Evolutionary conservation across 2,888 invertebrate genomes (phyloP).

Genomic region (Eilema depressum): DNA sequence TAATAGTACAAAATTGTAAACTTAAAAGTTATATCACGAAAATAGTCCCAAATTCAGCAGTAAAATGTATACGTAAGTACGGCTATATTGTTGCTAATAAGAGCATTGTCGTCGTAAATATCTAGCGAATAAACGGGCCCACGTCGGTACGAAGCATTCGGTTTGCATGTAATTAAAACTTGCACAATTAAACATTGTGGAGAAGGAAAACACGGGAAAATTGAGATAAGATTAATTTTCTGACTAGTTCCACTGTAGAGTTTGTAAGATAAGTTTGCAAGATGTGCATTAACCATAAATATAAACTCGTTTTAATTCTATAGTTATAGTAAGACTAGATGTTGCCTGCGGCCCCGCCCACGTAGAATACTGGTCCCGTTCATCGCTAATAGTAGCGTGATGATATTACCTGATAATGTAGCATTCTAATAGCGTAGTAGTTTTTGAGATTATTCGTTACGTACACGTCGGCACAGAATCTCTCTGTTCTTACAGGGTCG

Average conservation of each 20-base stretch:
- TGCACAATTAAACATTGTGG: slow-evolving; percentile 78
- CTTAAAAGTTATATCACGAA: slow-evolving; percentile 33
- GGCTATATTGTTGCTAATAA: slow-evolving; percentile 56
- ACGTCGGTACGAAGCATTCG: slow-evolving; percentile 64
- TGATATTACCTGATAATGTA: too few relatives aligned
- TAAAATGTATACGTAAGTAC: slow-evolving; percentile 40
- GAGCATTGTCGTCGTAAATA: slow-evolving; percentile 63
- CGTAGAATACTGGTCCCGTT: too few relatives aligned
- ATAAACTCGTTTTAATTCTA: slow-evolving; percentile 48
- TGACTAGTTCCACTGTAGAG: slow-evolving; percentile 71
- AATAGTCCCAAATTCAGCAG: slow-evolving; percentile 36
- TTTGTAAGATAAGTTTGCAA: slow-evolving; percentile 65
- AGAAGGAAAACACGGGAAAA: slow-evolving; percentile 79
- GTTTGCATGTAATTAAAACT: slow-evolving; percentile 83
- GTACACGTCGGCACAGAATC: too few relatives aligned
- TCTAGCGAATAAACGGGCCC: slow-evolving; percentile 59
- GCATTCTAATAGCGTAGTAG: too few relatives aligned
- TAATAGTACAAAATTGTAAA: slow-evolving; percentile 14
- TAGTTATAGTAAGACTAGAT: slow-evolving; percentile 40
- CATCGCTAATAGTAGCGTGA: too few relatives aligned
- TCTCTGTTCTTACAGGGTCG: too few relatives aligned
- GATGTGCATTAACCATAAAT: slow-evolving; percentile 54
- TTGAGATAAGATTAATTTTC: slow-evolving; percentile 83
- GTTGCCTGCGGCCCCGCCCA: too few relatives aligned
- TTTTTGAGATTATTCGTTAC: too few relatives aligned